A percentile compares a stretch with the other conserved stretches of the same genome.
Conservation (phyloP, 2,888 invertebrate species). For the Timandra comae region DNA sequence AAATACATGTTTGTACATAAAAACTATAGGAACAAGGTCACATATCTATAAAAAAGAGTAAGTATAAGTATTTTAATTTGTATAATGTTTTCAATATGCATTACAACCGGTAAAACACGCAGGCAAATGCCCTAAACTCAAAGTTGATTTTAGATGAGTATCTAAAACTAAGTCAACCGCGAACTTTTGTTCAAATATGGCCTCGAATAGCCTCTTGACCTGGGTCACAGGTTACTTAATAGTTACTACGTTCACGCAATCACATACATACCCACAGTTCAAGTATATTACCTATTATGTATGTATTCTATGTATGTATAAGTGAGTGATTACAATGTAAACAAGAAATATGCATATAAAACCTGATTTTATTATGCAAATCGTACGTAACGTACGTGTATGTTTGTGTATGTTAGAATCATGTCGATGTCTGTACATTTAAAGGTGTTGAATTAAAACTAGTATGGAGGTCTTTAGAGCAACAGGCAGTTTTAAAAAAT, state of each 20-base stretch:
- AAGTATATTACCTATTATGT: too few species aligned
- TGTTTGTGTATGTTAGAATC: too few species aligned
- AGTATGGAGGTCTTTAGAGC: too few species aligned
- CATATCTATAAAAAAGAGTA: background rate
- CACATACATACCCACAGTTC: too few species aligned
- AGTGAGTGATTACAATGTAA: background rate
- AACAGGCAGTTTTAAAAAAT: too few species aligned
- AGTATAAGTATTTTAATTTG: background rate
- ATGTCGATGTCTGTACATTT: too few species aligned
- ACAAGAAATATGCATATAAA: background rate
- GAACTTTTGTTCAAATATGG: conserved; percentile 2
- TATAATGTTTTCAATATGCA: background rate
- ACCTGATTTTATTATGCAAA: too few species aligned
- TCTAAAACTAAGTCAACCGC: conserved; percentile 12
- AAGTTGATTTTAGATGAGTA: conserved; percentile 4
- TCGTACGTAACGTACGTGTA: too few species aligned
- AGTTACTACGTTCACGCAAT: background rate
- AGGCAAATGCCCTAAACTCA: background rate
- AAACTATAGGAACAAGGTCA: background rate
- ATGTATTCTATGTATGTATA: background rate
- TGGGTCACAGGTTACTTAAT: too few species aligned
- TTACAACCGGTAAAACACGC: too few species aligned
- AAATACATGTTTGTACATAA: too few species aligned
- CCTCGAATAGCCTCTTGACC: background rate
- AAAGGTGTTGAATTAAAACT: too few species aligned